Conservation (phyloP, 2,797 vertebrate genomes). For the Ibycter americanus region DNA sequence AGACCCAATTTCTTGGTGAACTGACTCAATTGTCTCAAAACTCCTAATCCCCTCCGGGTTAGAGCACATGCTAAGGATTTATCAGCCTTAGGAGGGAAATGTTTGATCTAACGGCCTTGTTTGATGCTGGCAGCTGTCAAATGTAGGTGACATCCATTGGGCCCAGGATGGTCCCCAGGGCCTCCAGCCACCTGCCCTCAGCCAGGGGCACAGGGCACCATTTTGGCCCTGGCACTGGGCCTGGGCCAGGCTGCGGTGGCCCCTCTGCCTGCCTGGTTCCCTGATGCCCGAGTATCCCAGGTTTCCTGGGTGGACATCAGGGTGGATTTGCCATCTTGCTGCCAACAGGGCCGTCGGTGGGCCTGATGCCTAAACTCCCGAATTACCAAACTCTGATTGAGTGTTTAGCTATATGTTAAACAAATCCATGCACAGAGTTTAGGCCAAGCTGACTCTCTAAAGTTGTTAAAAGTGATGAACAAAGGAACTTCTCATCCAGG, state of each 20-base stretch:
- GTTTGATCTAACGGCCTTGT: neutral
- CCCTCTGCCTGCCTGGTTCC: no score
- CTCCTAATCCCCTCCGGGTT: neutral
- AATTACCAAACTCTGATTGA: no score
- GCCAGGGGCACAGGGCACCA: neutral
- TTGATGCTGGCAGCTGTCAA: neutral
- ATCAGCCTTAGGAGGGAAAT: neutral
- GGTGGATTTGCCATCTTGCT: neutral
- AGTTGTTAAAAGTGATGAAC: no score
- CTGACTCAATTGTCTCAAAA: neutral
- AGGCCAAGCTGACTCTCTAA: no score
- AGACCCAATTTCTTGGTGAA: neutral
- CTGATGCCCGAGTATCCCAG: neutral
- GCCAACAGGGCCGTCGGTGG: accelerated
- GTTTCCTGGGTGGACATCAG: neutral
- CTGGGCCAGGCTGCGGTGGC: accelerated
- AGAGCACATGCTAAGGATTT: neutral
- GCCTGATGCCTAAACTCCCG: no score
- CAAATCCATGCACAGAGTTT: no score
- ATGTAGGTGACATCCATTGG: neutral
- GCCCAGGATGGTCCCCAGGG: accelerated
- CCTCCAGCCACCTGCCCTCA: accelerated
- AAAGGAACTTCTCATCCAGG: no score
- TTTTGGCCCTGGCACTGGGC: neutral
- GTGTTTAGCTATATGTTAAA: no score